phyloP scores from a whole-genome alignment of 1,140 invertebrate genomes.

The Campoletis sonorensis region DNA sequence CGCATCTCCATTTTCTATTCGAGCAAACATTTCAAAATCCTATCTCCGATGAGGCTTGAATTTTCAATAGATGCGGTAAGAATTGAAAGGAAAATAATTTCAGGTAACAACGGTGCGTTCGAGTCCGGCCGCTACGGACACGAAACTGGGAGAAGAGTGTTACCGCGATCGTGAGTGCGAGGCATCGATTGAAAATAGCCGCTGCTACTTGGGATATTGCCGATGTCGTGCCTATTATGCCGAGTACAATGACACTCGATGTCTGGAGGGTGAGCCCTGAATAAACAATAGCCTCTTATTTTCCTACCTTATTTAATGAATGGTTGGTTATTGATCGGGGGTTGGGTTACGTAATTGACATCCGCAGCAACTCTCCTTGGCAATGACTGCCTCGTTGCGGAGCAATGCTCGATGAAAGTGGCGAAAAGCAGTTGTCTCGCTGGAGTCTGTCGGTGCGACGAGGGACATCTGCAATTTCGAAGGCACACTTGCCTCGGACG shows the following conservation, averaged over 20 bases:
- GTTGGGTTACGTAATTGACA: slow-evolving; percentile 14
- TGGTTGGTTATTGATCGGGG: not conserved
- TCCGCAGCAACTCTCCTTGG: slow-evolving; percentile 85
- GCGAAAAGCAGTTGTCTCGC: slow-evolving; percentile 86
- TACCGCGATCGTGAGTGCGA: slow-evolving; percentile 78
- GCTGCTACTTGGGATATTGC: slow-evolving; percentile 80
- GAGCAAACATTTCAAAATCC: too few species aligned
- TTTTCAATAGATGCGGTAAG: too few species aligned
- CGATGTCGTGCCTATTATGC: slow-evolving; percentile 83
- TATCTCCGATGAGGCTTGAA: too few species aligned
- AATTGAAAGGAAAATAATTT: slow-evolving; percentile 39
- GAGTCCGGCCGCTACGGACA: slow-evolving; percentile 50
- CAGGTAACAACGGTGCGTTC: slow-evolving; percentile 48
- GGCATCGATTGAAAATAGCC: slow-evolving; percentile 76
- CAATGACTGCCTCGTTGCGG: slow-evolving; percentile 83
- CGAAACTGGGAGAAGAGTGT: slow-evolving; percentile 70
- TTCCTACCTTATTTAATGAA: slow-evolving; percentile 13
- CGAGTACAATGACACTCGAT: slow-evolving; percentile 79
- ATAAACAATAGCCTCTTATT: slow-evolving; percentile 3
- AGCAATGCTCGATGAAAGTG: slow-evolving; percentile 87
- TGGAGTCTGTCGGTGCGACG: slow-evolving; percentile 86
- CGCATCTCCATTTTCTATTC: slow-evolving; percentile 35
- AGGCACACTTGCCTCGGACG: slow-evolving; percentile 92
- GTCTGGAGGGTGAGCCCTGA: slow-evolving; percentile 82
- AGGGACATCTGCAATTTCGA: slow-evolving; percentile 89